Evolutionary conservation across 1,140 invertebrate species (phyloP).

Genomic region (Maconellicoccus hirsutus): DNA sequence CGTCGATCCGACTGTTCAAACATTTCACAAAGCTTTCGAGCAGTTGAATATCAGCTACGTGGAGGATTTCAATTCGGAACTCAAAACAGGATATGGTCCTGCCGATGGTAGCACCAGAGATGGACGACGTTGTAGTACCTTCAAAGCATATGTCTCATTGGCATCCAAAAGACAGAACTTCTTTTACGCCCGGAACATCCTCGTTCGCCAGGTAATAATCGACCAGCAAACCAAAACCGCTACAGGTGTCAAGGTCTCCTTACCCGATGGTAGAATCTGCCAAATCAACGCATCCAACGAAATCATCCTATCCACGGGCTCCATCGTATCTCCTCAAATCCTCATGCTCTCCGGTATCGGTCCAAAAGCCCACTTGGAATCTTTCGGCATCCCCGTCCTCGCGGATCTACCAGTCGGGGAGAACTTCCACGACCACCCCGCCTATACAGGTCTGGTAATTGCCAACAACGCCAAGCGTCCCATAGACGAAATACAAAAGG

Average conservation of each 20-base stretch:
- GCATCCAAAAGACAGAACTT: conserved; percentile 45
- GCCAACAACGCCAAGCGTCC: neutral
- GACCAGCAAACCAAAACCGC: neutral
- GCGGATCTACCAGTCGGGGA: conserved; percentile 59
- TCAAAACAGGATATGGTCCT: conserved; percentile 48
- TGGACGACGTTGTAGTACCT: conserved; percentile 48
- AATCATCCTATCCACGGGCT: conserved; percentile 57
- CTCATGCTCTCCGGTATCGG: conserved; percentile 40
- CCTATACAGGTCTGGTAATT: conserved; percentile 20
- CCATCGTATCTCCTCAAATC: conserved; percentile 55
- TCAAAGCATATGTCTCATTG: conserved; percentile 46
- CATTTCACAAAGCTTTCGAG: conserved; percentile 42
- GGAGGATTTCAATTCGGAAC: conserved; percentile 41
- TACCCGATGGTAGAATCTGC: neutral
- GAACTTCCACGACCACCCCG: conserved; percentile 62
- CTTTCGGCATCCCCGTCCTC: conserved; percentile 41
- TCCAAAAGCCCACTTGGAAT: conserved; percentile 33
- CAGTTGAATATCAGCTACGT: conserved; percentile 39
- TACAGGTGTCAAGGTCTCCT: conserved; percentile 2
- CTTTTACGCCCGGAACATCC: conserved; percentile 37
- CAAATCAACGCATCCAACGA: conserved; percentile 39
- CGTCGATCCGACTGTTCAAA: conserved; percentile 40
- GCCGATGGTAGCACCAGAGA: conserved; percentile 42
- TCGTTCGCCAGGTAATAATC: neutral
- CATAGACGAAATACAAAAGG: neutral